Conservation (phyloP, 2,888 invertebrate genomes). For the Chloroclysta siterata region DNA sequence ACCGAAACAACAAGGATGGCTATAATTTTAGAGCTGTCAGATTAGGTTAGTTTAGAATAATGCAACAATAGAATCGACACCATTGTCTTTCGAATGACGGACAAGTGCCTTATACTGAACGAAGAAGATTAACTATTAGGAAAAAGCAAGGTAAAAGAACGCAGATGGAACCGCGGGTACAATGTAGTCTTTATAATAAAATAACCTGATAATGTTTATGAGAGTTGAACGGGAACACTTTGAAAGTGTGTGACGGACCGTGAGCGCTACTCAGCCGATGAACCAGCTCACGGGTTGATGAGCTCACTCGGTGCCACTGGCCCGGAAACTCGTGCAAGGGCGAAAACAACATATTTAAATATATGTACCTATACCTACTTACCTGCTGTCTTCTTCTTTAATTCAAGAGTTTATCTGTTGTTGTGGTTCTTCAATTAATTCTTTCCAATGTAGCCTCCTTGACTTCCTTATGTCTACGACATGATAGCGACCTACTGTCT, state of each 20-base stretch:
- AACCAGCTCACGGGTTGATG: conserved; percentile 65
- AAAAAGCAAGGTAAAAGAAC: not conserved
- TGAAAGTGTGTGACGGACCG: conserved; percentile 75
- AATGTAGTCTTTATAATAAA: conserved; percentile 41
- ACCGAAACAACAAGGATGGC: too few relatives aligned
- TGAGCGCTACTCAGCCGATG: conserved; percentile 66
- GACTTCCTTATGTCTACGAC: too few relatives aligned
- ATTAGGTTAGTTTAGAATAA: too few relatives aligned
- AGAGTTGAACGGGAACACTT: conserved; percentile 58
- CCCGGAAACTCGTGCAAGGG: conserved; percentile 79
- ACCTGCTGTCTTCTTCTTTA: not conserved
- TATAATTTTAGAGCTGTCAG: too few relatives aligned
- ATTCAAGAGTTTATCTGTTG: too few relatives aligned
- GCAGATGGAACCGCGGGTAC: conserved; percentile 21
- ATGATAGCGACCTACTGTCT: too few relatives aligned
- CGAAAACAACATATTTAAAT: conserved; percentile 50
- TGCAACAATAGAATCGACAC: too few relatives aligned
- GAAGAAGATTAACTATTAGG: too few relatives aligned
- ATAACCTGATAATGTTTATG: conserved; percentile 37
- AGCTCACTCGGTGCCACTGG: conserved; percentile 66
- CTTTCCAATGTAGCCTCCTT: too few relatives aligned
- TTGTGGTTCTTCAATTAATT: too few relatives aligned
- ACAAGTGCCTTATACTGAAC: too few relatives aligned
- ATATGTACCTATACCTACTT: conserved; percentile 19
- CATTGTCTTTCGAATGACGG: too few relatives aligned